phyloP scores from a whole-genome alignment of 2,888 invertebrate genomes.

The Doris montereyensis region DNA sequence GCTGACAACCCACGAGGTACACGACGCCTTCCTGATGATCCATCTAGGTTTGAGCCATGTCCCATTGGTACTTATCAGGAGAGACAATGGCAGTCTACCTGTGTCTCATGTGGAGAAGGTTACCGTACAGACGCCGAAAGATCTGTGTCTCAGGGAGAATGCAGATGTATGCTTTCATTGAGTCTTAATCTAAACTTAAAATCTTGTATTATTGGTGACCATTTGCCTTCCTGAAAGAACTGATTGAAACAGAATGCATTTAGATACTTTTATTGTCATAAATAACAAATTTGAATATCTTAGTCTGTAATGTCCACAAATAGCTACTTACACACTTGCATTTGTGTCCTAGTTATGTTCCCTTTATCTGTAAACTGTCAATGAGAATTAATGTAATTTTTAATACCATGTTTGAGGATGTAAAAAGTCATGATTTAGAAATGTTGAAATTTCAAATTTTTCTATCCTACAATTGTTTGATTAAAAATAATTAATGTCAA shows the following conservation, averaged over 20 bases:
- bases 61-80: slow-evolving; percentile 43
- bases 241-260: no score
- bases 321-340: no score
- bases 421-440: no score
- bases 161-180: slow-evolving; percentile 46
- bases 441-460: neutral
- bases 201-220: no score
- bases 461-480: neutral
- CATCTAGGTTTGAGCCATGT: slow-evolving; percentile 41
- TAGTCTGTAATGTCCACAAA: neutral
- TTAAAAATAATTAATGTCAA: neutral
- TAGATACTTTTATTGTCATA: no score
- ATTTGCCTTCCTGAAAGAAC: no score
- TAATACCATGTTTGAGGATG: no score
- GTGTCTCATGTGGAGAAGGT: slow-evolving; percentile 37
- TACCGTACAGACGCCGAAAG: slow-evolving; percentile 41
- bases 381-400: no score
- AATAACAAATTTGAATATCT: no score
- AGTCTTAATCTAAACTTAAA: no score
- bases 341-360: no score
- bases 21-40: slow-evolving; percentile 28
- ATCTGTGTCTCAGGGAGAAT: slow-evolving; percentile 32
- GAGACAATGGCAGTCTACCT: slow-evolving; percentile 39
- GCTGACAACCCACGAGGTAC: slow-evolving; percentile 44
- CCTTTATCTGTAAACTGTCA: no score